Conservation (phyloP, 2,113 vertebrate species). For the Vombatus ursinus region DNA sequence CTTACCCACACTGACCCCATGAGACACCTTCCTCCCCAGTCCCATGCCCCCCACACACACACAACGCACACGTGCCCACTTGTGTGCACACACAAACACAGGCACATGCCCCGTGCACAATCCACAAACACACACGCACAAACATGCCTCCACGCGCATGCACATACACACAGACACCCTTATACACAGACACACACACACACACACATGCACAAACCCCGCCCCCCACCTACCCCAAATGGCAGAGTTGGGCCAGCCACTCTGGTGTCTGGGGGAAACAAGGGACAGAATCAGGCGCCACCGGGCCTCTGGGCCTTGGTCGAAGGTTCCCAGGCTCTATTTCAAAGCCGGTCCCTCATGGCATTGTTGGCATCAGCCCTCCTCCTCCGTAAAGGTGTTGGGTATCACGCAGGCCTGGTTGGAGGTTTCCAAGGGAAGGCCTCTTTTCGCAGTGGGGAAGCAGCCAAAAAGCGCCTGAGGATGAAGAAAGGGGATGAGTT, state of each 20-base stretch:
- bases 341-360: slow-evolving; percentile 76
- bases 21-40: no score
- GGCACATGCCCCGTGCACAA: no score
- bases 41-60: no score
- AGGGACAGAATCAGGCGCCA: slow-evolving; percentile 73
- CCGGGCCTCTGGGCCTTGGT: slow-evolving; percentile 39
- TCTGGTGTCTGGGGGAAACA: slow-evolving; percentile 71
- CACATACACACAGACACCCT: no score
- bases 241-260: slow-evolving; percentile 66
- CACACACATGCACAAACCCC: no score
- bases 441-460: slow-evolving; percentile 41
- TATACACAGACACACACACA: background rate
- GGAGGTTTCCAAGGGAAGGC: slow-evolving; percentile 67
- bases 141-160: no score
- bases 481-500: slow-evolving; percentile 62
- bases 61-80: no score
- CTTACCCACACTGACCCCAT: no score
- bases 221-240: background rate
- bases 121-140: no score
- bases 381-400: slow-evolving; percentile 72
- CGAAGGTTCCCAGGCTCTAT: slow-evolving; percentile 71
- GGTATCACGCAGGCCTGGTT: slow-evolving; percentile 63
- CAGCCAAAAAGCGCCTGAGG: slow-evolving; percentile 53
- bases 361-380: slow-evolving; percentile 74
- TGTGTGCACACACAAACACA: no score